phyloP scores from a whole-genome alignment of 2,797 vertebrate species.

The Cheirogaleus major region DNA sequence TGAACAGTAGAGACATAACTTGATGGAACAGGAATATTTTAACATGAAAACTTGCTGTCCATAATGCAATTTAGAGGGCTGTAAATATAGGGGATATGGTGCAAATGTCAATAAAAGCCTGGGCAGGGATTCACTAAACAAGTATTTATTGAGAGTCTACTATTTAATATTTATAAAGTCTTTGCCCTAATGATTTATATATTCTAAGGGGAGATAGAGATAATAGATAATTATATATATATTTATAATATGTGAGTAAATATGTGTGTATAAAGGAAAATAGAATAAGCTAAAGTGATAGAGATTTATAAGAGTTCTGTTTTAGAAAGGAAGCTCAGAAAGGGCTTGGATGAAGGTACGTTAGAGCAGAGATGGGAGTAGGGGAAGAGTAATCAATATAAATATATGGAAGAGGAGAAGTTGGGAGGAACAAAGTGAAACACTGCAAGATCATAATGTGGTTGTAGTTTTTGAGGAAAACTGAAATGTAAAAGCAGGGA shows the following conservation, averaged over 20 bases:
- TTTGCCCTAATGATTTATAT: background rate
- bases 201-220: background rate
- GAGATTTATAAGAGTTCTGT: background rate
- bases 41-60: background rate
- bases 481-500: background rate
- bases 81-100: background rate
- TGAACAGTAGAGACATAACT: background rate
- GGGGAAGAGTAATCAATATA: background rate
- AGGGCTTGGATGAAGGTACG: background rate
- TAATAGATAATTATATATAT: background rate
- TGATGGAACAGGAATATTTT: background rate
- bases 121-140: background rate
- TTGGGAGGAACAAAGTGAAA: background rate
- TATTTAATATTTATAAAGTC: background rate
- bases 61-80: background rate
- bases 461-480: background rate
- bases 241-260: background rate
- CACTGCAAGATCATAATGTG: background rate
- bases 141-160: background rate
- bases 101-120: background rate
- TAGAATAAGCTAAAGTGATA: background rate
- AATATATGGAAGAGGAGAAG: background rate
- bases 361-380: background rate
- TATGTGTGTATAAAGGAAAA: background rate
- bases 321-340: background rate